Percentiles rank a stretch among this genome's conserved stretches.
Evolutionary conservation across 1,140 invertebrate species (phyloP).

Genomic region (Hyles euphorbiae): DNA sequence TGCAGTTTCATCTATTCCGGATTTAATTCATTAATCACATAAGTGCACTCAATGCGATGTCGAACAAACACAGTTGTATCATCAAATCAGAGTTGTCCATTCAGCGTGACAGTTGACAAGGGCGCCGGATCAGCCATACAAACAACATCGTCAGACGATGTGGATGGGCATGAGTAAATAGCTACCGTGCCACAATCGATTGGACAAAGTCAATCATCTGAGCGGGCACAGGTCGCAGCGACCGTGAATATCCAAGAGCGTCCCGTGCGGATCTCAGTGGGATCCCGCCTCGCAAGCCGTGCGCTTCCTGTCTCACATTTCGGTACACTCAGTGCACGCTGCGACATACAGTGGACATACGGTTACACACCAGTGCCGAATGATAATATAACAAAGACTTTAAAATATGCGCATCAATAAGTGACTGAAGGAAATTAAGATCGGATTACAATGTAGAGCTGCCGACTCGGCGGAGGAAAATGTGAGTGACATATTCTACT

Average conservation of each 20-base stretch:
- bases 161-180: slow-evolving; percentile 47
- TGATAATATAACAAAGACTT: slow-evolving; percentile 1
- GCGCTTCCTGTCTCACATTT: slow-evolving; percentile 43
- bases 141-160: slow-evolving; percentile 35
- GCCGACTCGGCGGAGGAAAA: slow-evolving; percentile 61
- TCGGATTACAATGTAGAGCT: slow-evolving; percentile 63
- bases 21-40: too few relatives aligned
- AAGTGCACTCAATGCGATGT: not conserved
- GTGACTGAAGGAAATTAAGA: slow-evolving; percentile 37
- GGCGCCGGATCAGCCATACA: slow-evolving; percentile 40
- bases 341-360: not conserved
- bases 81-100: slow-evolving; percentile 32
- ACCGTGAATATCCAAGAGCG: slow-evolving; percentile 59
- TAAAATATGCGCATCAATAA: slow-evolving; percentile 28
- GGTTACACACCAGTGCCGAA: slow-evolving; percentile 4
- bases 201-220: slow-evolving; percentile 69
- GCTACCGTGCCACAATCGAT: slow-evolving; percentile 63
- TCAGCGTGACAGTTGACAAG: slow-evolving; percentile 42
- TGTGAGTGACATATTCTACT: slow-evolving; percentile 40
- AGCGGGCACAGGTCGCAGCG: slow-evolving; percentile 53
- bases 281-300: slow-evolving; percentile 46
- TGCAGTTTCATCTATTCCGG: slow-evolving; percentile 2
- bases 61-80: slow-evolving; percentile 3
- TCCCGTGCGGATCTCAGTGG: slow-evolving; percentile 53
- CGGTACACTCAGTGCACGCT: not conserved